Evolutionary conservation across 2,888 invertebrate genomes (phyloP).

Genomic region (Candidula unifasciata): DNA sequence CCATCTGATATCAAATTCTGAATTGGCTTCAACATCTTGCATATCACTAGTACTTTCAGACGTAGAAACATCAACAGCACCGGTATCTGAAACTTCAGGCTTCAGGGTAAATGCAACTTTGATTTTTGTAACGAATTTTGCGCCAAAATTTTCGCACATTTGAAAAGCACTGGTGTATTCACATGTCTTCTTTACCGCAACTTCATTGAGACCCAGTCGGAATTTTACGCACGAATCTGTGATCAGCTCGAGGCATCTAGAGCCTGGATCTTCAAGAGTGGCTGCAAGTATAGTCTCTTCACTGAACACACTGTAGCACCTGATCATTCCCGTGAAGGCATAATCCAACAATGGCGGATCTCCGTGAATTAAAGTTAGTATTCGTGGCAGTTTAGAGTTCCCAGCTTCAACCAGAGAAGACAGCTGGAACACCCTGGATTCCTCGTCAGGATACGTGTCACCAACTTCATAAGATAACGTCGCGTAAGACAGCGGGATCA

Average conservation of each 20-base stretch:
- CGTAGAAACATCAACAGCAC: constrained; percentile 51
- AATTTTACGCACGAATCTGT: constrained; percentile 59
- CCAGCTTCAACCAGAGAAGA: constrained; percentile 38
- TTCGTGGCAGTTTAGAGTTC: constrained; percentile 56
- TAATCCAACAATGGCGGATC: constrained; percentile 59
- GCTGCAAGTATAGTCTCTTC: constrained; percentile 63
- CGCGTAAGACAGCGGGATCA: constrained; percentile 56
- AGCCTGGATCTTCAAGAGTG: constrained; percentile 54
- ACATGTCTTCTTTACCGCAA: constrained; percentile 54
- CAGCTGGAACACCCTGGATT: constrained; percentile 3
- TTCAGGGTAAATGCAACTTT: constrained; percentile 61
- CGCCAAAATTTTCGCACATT: constrained; percentile 58
- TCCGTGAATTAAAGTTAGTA: constrained; percentile 60
- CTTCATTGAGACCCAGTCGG: constrained; percentile 61
- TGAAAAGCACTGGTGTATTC: constrained; percentile 59
- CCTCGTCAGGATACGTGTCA: constrained; percentile 44
- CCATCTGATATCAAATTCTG: constrained; percentile 63
- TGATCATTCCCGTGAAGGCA: constrained; percentile 59
- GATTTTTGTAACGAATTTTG: constrained; percentile 59
- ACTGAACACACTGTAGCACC: constrained; percentile 56
- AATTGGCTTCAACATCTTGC: constrained; percentile 62
- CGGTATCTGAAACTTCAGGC: constrained; percentile 53
- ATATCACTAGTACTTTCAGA: constrained; percentile 56
- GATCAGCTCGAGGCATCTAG: constrained; percentile 60
- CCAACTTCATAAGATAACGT: constrained; percentile 59